These are phyloP conservation scores for Bettongia penicillata DNA, from an alignment of 2,113 vertebrate species.

Conservation along the genomic window DNA sequence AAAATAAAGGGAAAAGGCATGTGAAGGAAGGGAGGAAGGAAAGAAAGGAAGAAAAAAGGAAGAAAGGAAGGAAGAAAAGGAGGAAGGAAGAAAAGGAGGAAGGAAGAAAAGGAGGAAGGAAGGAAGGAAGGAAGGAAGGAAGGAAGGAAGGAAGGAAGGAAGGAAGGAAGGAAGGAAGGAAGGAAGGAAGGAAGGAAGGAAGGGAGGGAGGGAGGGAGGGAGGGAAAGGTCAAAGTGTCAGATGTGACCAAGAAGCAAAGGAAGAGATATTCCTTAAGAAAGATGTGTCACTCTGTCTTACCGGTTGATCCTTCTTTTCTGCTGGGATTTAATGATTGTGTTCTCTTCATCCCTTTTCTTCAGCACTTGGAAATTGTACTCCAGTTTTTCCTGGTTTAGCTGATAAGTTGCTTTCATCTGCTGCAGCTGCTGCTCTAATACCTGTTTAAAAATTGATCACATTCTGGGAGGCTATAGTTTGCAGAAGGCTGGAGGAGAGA, in stretches of 20 bases:
- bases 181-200: background rate
- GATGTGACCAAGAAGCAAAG: background rate
- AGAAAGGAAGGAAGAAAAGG: accelerated
- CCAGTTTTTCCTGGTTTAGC: constrained; percentile 89
- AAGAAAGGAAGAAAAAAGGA: background rate
- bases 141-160: background rate
- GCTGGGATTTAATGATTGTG: constrained; percentile 79
- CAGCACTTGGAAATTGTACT: constrained; percentile 87
- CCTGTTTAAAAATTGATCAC: constrained; percentile 74
- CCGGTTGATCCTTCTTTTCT: constrained; percentile 87
- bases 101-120: background rate
- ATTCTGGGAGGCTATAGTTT: background rate
- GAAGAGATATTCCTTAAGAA: background rate
- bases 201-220: background rate
- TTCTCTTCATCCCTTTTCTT: constrained; percentile 83
- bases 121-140: background rate
- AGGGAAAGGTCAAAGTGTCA: background rate
- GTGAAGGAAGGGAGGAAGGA: background rate
- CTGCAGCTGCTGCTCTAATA: constrained; percentile 84
- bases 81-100: background rate
- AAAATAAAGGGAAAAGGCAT: background rate
- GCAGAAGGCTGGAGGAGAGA: background rate
- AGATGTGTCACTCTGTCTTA: constrained; percentile 34
- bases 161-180: background rate
- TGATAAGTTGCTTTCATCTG: constrained; percentile 80